phyloP scores from a whole-genome alignment of 2,888 invertebrate genomes.

The Macrostomum cliftonense region DNA sequence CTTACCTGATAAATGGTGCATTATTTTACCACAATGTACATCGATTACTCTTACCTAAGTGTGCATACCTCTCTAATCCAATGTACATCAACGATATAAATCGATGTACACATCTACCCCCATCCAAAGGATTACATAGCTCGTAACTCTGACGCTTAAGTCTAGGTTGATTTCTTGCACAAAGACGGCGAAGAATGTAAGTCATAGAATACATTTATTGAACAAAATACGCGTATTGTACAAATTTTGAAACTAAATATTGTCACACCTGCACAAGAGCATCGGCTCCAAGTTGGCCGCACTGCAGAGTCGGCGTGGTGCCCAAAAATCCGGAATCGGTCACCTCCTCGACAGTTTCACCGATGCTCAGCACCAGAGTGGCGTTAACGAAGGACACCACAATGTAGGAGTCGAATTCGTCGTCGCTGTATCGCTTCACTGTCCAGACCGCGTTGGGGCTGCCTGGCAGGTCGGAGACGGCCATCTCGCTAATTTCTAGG shows the following conservation, averaged over 20 bases:
- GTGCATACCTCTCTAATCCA: no score
- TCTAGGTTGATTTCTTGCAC: no score
- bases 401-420: slow-evolving; percentile 97
- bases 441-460: slow-evolving; percentile 99
- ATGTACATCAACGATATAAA: no score
- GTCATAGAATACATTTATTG: no score
- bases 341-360: slow-evolving; percentile 99
- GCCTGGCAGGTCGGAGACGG: slow-evolving; percentile 94
- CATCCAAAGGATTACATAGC: no score
- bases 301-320: slow-evolving; percentile 91
- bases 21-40: no score
- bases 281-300: slow-evolving; percentile 88
- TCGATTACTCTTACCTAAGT: no score
- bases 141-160: no score
- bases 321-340: slow-evolving; percentile 97
- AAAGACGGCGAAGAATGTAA: no score
- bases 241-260: slow-evolving; percentile 5
- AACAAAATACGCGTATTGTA: no score
- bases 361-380: slow-evolving; percentile 90
- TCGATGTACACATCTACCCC: no score
- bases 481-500: slow-evolving; percentile 78
- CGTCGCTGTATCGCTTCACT: slow-evolving; percentile 80
- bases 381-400: slow-evolving; percentile 97
- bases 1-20: no score
- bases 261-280: slow-evolving; percentile 68